phyloP scores from a whole-genome alignment of 2,888 invertebrate genomes.

The Drosophila mercatorum region DNA sequence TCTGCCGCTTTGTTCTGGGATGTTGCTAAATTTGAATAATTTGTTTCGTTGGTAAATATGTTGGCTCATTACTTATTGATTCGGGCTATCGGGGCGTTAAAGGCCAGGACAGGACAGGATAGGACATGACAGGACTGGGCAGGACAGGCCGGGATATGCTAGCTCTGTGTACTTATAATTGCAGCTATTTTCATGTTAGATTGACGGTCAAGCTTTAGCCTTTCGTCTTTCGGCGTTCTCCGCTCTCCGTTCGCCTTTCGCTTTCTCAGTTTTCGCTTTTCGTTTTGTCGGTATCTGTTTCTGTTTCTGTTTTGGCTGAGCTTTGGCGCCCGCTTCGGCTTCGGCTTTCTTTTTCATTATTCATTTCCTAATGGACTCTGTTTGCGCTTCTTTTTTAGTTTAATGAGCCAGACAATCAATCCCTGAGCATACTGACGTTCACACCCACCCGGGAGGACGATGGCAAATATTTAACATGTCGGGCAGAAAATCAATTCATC shows the following conservation, averaged over 20 bases:
- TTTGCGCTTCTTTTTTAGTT: slow-evolving; percentile 86
- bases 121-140: slow-evolving; percentile 7
- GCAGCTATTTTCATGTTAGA: slow-evolving; percentile 65
- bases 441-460: slow-evolving; percentile 94
- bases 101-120: slow-evolving; percentile 13
- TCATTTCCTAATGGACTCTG: slow-evolving; percentile 80
- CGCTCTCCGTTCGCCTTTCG: background rate
- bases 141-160: slow-evolving; percentile 18
- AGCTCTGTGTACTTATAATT: slow-evolving; percentile 61
- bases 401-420: slow-evolving; percentile 92
- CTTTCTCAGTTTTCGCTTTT: background rate
- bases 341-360: slow-evolving; percentile 65
- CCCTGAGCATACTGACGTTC: slow-evolving; percentile 92
- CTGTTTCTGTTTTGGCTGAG: slow-evolving; percentile 11
- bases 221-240: background rate
- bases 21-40: slow-evolving; percentile 30
- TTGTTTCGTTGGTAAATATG: slow-evolving; percentile 16
- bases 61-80: slow-evolving; percentile 50
- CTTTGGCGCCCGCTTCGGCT: slow-evolving; percentile 21
- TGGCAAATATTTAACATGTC: slow-evolving; percentile 94
- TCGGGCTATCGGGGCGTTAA: slow-evolving; percentile 20
- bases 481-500: slow-evolving; percentile 94
- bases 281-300: background rate
- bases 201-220: slow-evolving; percentile 19
- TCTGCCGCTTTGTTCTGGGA: background rate